These are phyloP conservation scores for Drosophila cognata DNA, from an alignment of 2,888 invertebrate genomes.

Conservation along the genomic window DNA sequence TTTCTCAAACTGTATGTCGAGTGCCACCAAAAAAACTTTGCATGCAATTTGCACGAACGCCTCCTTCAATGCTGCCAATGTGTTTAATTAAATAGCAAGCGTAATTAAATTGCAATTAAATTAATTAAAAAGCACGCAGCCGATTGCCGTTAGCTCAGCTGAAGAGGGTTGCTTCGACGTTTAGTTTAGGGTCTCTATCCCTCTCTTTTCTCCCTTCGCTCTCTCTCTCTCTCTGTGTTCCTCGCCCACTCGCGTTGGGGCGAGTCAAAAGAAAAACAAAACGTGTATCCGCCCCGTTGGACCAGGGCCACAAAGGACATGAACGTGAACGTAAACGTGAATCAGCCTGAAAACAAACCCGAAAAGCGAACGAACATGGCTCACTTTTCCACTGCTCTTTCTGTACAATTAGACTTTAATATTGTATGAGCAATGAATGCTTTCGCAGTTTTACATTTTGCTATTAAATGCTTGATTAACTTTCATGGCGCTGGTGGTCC, in stretches of 20 bases:
- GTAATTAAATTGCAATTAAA: constrained; percentile 83
- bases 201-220: neutral
- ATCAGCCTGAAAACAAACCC: constrained; percentile 1
- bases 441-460: constrained; percentile 68
- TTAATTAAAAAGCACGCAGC: constrained; percentile 83
- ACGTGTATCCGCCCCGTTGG: constrained; percentile 35
- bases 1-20: constrained; percentile 23
- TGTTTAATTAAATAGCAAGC: constrained; percentile 83
- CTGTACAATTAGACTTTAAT: constrained; percentile 74
- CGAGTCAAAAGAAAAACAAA: constrained; percentile 64
- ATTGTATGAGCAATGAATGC: constrained; percentile 78
- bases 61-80: constrained; percentile 65
- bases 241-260: constrained; percentile 1
- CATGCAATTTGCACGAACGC: constrained; percentile 73
- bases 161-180: constrained; percentile 60
- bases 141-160: constrained; percentile 29
- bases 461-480: constrained; percentile 78
- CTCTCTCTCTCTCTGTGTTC: neutral
- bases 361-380: neutral
- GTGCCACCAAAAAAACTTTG: constrained; percentile 49
- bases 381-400: constrained; percentile 20
- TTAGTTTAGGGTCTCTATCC: constrained; percentile 61
- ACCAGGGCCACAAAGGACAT: constrained; percentile 44
- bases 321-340: constrained; percentile 16
- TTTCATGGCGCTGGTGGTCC: constrained; percentile 44